Evolutionary conservation across 1,140 invertebrate genomes (phyloP).

Genomic region (Euborellia annulipes): DNA sequence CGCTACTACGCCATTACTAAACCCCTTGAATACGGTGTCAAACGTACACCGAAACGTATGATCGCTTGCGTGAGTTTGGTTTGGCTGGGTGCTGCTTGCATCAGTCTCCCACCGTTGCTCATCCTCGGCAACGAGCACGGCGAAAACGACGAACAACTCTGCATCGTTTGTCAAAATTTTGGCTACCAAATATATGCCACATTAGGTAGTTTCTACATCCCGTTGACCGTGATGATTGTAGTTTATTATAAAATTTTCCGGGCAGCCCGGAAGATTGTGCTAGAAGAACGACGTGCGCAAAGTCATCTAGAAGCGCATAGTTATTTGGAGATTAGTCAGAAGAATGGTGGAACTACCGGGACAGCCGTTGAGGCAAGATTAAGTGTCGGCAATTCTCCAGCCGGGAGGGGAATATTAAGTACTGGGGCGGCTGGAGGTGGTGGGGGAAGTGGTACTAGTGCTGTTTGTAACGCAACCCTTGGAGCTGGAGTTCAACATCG

Average conservation of each 20-base stretch:
- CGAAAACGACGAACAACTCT: slow-evolving; percentile 37
- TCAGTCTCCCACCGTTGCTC: slow-evolving; percentile 72
- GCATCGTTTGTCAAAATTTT: slow-evolving; percentile 71
- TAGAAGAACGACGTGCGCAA: slow-evolving; percentile 71
- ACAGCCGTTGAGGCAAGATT: slow-evolving; percentile 42
- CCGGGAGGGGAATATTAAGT: slow-evolving; percentile 11
- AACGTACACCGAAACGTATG: slow-evolving; percentile 69
- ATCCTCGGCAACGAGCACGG: slow-evolving; percentile 74
- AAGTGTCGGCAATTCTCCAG: slow-evolving; percentile 20
- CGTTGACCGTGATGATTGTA: slow-evolving; percentile 74
- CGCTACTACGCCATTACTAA: slow-evolving; percentile 81
- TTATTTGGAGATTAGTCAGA: slow-evolving; percentile 47
- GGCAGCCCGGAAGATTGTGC: slow-evolving; percentile 65
- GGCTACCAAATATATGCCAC: slow-evolving; percentile 84
- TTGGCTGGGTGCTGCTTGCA: slow-evolving; percentile 76
- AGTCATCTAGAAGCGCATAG: slow-evolving; percentile 57
- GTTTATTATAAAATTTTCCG: slow-evolving; percentile 83
- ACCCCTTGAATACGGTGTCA: slow-evolving; percentile 75
- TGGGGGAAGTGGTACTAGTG: too few relatives aligned
- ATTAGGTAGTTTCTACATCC: slow-evolving; percentile 77
- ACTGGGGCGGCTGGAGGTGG: slow-evolving; percentile 26
- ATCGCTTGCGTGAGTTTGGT: slow-evolving; percentile 71
- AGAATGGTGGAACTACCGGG: slow-evolving; percentile 41
- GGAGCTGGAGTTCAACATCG: slow-evolving; percentile 29
- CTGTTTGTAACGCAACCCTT: slow-evolving; percentile 16